Conservation (phyloP, 2,797 vertebrate genomes). For the Enteromius viviparus region DNA sequence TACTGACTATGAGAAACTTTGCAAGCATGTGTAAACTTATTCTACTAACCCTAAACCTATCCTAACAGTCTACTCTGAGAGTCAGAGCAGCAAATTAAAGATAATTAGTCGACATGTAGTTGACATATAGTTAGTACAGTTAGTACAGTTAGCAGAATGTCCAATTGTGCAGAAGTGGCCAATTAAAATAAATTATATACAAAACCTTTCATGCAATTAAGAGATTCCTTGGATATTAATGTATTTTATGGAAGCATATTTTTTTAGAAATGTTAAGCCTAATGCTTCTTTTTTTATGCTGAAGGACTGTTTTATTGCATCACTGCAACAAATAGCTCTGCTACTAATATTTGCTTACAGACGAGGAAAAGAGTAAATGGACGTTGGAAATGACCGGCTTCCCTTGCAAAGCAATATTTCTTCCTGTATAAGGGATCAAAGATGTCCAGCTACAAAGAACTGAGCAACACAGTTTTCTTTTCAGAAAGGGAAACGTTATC, state of each 20-base stretch:
- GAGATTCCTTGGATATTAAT: not conserved
- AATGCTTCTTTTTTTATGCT: not conserved
- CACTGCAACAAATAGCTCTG: slow-evolving; percentile 22
- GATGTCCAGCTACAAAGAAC: slow-evolving; percentile 8
- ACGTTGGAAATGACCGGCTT: slow-evolving; percentile 39
- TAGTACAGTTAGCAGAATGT: no score
- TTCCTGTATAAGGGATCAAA: slow-evolving; percentile 55
- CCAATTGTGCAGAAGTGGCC: no score
- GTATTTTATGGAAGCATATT: not conserved
- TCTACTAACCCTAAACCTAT: no score
- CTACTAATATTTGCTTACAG: slow-evolving; percentile 22
- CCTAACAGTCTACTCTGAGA: no score
- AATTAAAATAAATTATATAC: no score
- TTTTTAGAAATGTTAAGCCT: not conserved
- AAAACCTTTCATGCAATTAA: no score
- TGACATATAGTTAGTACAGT: no score
- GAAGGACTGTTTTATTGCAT: not conserved
- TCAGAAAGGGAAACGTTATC: not conserved
- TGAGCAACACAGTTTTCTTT: not conserved
- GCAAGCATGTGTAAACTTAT: no score
- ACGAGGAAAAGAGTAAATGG: slow-evolving; percentile 46
- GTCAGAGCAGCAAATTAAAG: no score
- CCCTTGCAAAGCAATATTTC: slow-evolving; percentile 51
- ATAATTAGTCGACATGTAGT: no score
- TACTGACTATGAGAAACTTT: no score